A percentile compares a stretch with the other conserved stretches of the same genome.
Evolutionary conservation across 2,113 vertebrate genomes (phyloP).

Genomic region (Donacobius atricapilla): DNA sequence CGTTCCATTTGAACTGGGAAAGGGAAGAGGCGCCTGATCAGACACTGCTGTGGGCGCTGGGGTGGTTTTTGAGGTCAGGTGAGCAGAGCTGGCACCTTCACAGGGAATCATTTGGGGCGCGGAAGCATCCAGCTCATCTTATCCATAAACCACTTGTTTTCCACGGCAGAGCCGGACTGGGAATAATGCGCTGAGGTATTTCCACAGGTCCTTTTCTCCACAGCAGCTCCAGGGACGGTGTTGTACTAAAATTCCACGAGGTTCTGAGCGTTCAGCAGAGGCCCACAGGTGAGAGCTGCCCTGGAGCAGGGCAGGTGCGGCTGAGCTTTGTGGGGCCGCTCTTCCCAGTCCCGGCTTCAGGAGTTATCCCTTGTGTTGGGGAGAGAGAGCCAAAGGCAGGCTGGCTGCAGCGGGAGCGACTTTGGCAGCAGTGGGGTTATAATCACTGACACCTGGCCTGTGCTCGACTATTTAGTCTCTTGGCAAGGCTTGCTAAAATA

Average conservation of each 20-base stretch:
- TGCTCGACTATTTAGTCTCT: not conserved
- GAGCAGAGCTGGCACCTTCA: not conserved
- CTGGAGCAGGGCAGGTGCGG: not conserved
- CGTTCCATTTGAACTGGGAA: not conserved
- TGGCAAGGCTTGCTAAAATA: slow-evolving; percentile 14
- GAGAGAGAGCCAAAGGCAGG: not conserved
- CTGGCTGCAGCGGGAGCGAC: not conserved
- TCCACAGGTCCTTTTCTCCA: not conserved
- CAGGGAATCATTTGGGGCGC: not conserved
- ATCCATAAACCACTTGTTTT: not conserved
- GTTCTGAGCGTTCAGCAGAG: rapidly evolving
- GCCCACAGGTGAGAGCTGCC: rapidly evolving
- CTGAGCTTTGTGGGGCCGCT: not conserved
- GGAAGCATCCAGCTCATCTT: not conserved
- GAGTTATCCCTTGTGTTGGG: not conserved
- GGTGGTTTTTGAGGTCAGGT: not conserved
- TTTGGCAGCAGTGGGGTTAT: slow-evolving; percentile 20
- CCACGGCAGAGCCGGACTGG: not conserved
- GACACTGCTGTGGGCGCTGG: not conserved
- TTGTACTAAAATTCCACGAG: rapidly evolving
- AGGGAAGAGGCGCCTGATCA: not conserved
- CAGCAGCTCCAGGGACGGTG: not conserved
- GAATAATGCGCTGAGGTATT: rapidly evolving
- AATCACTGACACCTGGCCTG: slow-evolving; percentile 52
- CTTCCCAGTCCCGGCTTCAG: not conserved